phyloP scores from a whole-genome alignment of 1,140 invertebrate species.

The Mizuhopecten yessoensis region DNA sequence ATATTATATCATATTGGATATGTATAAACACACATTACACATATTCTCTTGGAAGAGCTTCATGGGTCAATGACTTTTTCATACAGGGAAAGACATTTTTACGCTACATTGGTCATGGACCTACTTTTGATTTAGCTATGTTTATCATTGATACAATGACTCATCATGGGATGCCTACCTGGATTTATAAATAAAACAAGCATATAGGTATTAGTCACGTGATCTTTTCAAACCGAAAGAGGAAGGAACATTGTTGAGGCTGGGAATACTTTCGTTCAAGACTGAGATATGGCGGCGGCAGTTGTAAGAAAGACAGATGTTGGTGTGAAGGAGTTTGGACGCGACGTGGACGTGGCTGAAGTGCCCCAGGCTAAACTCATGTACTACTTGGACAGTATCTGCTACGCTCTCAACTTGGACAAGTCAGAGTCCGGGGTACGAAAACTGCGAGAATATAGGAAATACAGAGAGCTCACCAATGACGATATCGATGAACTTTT shows the following conservation, averaged over 20 bases:
- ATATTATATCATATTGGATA: no score
- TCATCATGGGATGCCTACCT: not conserved
- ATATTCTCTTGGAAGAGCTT: no score
- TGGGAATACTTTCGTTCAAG: not conserved
- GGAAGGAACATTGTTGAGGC: not conserved
- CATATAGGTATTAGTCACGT: not conserved
- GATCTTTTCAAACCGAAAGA: not conserved
- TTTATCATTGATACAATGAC: not conserved
- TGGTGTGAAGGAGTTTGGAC: conserved; percentile 62
- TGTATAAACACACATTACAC: no score
- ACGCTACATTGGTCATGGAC: not conserved
- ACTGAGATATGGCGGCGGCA: not conserved
- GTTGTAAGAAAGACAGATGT: conserved; percentile 60
- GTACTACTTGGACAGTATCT: conserved; percentile 71
- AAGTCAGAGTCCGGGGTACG: conserved; percentile 55
- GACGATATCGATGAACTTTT: conserved; percentile 59
- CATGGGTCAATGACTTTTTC: no score
- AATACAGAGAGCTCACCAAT: conserved; percentile 55
- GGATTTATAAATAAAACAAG: not conserved
- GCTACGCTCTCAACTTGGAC: conserved; percentile 63
- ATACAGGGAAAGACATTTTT: no score
- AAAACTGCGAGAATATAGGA: conserved; percentile 56
- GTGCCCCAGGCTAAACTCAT: conserved; percentile 66
- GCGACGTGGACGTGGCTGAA: conserved; percentile 59
- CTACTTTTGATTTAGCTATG: not conserved